Evolutionary conservation across 2,113 vertebrate species (phyloP).

Genomic region (Micronycteris hirsuta): DNA sequence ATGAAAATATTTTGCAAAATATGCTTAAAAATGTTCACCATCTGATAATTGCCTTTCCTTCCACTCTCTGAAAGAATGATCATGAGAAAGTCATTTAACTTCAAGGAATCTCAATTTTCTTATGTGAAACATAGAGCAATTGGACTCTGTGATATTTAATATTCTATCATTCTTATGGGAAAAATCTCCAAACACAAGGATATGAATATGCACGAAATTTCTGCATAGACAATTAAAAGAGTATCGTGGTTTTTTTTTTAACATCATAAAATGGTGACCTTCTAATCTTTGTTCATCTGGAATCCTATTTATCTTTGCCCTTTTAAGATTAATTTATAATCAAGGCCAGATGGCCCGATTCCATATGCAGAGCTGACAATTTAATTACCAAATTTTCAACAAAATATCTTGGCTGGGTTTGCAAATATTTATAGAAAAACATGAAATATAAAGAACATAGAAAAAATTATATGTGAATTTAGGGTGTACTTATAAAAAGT

Average conservation of each 20-base stretch:
- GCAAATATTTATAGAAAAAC: not conserved
- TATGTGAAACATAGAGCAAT: not conserved
- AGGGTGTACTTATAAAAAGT: not conserved
- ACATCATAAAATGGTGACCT: not conserved
- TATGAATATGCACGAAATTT: conserved; percentile 4
- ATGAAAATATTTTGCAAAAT: conserved; percentile 5
- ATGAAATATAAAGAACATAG: not conserved
- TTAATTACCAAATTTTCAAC: conserved; percentile 19
- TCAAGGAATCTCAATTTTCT: not conserved
- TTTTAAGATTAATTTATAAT: conserved; percentile 50
- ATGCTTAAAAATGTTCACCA: not conserved
- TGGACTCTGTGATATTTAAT: not conserved
- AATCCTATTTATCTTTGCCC: conserved; percentile 33
- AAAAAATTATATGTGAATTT: not conserved
- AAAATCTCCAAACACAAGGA: not conserved
- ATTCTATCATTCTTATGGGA: not conserved
- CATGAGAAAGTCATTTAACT: not conserved
- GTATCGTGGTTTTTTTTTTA: not conserved
- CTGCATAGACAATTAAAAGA: not conserved
- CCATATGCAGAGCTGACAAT: not conserved
- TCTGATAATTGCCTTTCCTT: not conserved
- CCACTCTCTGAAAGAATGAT: not conserved
- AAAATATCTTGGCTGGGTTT: not conserved
- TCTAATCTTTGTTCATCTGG: conserved; percentile 40
- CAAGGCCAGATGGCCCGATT: conserved; percentile 37